Evolutionary conservation across 2,888 invertebrate species (phyloP).

Genomic region (Drosophila paranaensis): DNA sequence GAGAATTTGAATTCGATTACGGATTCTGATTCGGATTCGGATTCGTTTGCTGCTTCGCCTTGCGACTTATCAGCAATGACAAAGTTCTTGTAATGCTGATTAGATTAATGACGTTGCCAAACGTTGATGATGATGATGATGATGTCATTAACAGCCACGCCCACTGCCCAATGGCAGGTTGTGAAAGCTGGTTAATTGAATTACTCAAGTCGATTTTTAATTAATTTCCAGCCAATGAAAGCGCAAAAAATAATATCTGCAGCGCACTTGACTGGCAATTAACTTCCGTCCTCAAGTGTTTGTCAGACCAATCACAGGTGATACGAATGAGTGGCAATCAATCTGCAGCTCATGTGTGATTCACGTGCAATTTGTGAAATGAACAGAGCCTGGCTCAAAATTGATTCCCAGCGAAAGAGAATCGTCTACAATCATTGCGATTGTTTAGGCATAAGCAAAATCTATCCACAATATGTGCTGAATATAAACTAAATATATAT

Average conservation of each 20-base stretch:
- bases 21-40: neutral
- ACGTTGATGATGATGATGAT: conserved; percentile 7
- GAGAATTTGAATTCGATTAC: conserved; percentile 11
- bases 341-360: conserved; percentile 18
- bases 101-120: conserved; percentile 10
- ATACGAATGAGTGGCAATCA: conserved; percentile 24
- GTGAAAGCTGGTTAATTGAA: conserved; percentile 32
- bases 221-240: conserved; percentile 35
- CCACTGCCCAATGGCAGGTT: neutral
- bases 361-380: conserved; percentile 14
- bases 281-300: conserved; percentile 52
- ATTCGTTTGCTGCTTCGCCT: neutral
- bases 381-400: neutral
- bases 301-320: conserved; percentile 8
- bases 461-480: no score
- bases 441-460: neutral
- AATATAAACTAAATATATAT: neutral
- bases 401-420: neutral
- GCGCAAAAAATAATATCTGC: conserved; percentile 23
- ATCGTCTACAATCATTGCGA: neutral
- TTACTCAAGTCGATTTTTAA: conserved; percentile 40
- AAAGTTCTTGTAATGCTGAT: conserved; percentile 41
- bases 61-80: conserved; percentile 42
- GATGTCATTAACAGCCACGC: conserved; percentile 22
- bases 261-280: conserved; percentile 40